Percentiles rank a stretch among this genome's conserved stretches.
phyloP scores from a whole-genome alignment of 2,797 vertebrate genomes.

The Myiothlypis coronata region DNA sequence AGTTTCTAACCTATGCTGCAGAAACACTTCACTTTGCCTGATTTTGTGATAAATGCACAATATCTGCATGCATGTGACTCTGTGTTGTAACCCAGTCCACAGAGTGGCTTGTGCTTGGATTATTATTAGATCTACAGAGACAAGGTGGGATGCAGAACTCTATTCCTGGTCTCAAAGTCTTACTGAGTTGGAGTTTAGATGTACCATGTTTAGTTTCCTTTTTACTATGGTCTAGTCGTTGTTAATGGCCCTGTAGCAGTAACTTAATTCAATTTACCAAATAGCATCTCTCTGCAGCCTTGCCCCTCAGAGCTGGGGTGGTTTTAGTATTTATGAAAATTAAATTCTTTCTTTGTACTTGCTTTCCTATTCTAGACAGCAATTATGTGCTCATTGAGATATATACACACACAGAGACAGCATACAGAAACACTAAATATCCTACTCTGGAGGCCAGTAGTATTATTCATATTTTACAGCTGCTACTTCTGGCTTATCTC shows the following conservation, averaged over 20 bases:
- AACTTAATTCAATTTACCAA: background rate
- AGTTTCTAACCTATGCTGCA: background rate
- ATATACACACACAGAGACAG: background rate
- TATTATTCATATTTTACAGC: background rate
- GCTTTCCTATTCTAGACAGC: background rate
- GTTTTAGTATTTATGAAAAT: background rate
- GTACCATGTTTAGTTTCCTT: background rate
- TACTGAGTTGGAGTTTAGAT: background rate
- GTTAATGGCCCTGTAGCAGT: background rate
- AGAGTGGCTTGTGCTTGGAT: background rate
- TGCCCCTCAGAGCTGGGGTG: background rate
- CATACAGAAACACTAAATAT: background rate
- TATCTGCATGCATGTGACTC: background rate
- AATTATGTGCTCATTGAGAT: background rate
- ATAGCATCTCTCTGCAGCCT: background rate
- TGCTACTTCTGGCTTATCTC: constrained; percentile 11
- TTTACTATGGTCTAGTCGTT: background rate
- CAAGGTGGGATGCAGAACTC: background rate
- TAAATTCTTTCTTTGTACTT: background rate
- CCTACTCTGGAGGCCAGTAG: background rate
- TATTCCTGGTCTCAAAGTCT: background rate
- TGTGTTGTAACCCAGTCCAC: background rate
- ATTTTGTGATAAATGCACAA: background rate
- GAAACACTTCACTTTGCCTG: background rate
- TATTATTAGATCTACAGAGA: background rate